Conservation (phyloP, 2,113 vertebrate species). For the Crotophaga sulcirostris region DNA sequence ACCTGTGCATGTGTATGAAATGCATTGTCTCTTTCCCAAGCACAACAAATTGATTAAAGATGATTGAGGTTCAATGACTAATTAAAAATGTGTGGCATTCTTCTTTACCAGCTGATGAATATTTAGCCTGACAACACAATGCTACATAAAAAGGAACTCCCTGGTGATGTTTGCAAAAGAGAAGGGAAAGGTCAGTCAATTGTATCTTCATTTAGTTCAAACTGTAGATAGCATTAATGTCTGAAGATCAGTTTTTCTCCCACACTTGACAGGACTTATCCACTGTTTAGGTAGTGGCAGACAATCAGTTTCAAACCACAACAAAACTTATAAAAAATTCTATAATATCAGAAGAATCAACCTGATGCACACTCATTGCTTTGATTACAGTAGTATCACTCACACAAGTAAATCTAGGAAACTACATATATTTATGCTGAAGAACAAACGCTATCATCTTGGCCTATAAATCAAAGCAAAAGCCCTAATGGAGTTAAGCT, state of each 20-base stretch:
- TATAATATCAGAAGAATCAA: not conserved
- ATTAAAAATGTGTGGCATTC: not conserved
- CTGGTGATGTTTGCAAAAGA: not conserved
- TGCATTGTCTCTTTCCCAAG: not conserved
- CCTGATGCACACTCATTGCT: not conserved
- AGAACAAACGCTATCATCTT: not conserved
- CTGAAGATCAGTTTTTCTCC: not conserved
- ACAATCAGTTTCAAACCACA: not conserved
- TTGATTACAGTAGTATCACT: not conserved
- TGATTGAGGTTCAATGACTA: not conserved
- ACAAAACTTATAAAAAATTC: not conserved
- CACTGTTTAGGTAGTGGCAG: not conserved
- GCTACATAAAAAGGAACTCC: not conserved
- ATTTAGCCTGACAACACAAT: not conserved
- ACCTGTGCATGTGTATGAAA: not conserved
- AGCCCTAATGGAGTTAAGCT: not conserved
- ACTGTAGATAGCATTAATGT: not conserved
- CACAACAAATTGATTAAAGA: not conserved
- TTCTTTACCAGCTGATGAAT: not conserved
- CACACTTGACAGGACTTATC: not conserved
- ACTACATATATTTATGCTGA: not conserved
- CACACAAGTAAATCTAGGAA: not conserved
- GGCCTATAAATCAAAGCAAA: not conserved
- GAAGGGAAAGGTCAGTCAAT: not conserved
- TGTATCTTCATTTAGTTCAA: not conserved